These are phyloP conservation scores for Stenurella melanura DNA, from an alignment of 2,888 invertebrate species.

Conservation along the genomic window DNA sequence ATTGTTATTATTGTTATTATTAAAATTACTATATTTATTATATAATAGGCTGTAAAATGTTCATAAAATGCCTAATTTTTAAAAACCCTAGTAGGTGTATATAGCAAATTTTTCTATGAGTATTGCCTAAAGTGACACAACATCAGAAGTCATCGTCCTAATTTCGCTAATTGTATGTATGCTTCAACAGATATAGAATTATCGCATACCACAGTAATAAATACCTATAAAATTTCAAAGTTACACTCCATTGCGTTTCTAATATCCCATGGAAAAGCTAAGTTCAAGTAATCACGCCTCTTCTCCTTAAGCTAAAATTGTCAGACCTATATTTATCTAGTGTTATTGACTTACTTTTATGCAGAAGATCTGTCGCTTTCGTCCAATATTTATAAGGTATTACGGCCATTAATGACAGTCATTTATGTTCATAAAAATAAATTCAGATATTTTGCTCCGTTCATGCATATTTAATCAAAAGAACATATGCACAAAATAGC, in stretches of 20 bases:
- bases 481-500: neutral
- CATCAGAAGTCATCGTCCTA: neutral
- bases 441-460: neutral
- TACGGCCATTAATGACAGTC: neutral
- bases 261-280: constrained; percentile 16
- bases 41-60: too few species aligned
- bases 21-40: too few species aligned
- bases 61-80: too few species aligned
- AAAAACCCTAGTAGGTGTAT: too few species aligned
- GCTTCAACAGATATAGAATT: constrained; percentile 10
- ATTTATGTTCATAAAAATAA: neutral
- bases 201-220: constrained; percentile 4
- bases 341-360: constrained; percentile 12
- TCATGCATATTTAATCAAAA: neutral
- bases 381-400: neutral
- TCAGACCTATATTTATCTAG: constrained; percentile 3
- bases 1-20: too few species aligned
- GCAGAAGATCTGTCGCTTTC: neutral
- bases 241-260: constrained; percentile 5
- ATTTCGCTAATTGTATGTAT: constrained; percentile 18
- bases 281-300: constrained; percentile 15
- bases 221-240: constrained; percentile 16
- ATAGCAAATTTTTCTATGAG: neutral
- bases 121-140: neutral
- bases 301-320: neutral